These are phyloP conservation scores for Dasysyrphus albostriatus DNA, from an alignment of 2,888 invertebrate species.

Conservation along the genomic window DNA sequence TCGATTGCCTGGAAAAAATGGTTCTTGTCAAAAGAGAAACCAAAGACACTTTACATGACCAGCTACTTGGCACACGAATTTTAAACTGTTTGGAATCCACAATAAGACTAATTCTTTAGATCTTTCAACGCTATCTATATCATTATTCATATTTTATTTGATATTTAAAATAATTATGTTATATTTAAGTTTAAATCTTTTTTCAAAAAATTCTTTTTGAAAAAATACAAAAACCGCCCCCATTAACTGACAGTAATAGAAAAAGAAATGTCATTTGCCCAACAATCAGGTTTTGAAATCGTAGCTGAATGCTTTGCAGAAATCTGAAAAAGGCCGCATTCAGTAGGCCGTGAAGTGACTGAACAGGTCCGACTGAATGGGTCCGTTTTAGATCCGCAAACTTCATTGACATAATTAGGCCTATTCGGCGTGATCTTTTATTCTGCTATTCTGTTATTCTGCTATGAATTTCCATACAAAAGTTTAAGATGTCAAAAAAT, in stretches of 20 bases:
- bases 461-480: no score
- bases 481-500: no score
- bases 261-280: not conserved
- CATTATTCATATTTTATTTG: not conserved
- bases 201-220: not conserved
- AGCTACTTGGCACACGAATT: slow-evolving; percentile 50
- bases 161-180: not conserved
- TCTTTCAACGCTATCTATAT: not conserved
- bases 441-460: no score
- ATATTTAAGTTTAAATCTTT: not conserved
- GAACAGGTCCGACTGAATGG: no score
- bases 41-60: not conserved
- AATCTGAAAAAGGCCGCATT: not conserved
- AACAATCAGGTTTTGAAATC: not conserved
- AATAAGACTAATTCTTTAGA: not conserved
- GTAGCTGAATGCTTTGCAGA: not conserved
- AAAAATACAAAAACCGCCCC: not conserved
- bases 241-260: not conserved
- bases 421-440: no score
- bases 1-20: slow-evolving; percentile 38
- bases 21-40: not conserved
- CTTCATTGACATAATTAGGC: no score
- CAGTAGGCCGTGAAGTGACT: no score
- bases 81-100: slow-evolving; percentile 51
- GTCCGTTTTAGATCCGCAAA: no score